Evolutionary conservation across 2,113 vertebrate species (phyloP).

Genomic region (Megatriorchis doriae): DNA sequence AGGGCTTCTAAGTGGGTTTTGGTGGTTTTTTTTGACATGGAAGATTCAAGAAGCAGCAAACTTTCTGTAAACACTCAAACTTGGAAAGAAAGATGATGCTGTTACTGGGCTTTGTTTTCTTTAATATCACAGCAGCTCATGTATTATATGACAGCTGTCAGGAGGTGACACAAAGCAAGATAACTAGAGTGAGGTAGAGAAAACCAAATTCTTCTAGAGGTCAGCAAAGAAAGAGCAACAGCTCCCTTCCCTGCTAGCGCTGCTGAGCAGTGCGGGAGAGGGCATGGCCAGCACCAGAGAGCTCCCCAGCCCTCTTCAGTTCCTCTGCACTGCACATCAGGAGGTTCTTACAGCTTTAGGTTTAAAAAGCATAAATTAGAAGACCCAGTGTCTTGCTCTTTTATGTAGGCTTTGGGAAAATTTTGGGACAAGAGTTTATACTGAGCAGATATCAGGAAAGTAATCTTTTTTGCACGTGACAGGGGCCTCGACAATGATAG

Average conservation of each 20-base stretch:
- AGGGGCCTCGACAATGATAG: neutral
- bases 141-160: neutral
- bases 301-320: neutral
- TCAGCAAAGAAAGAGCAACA: neutral
- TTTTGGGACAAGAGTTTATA: neutral
- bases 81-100: neutral
- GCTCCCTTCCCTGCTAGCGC: rapidly evolving
- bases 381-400: neutral
- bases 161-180: neutral
- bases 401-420: neutral
- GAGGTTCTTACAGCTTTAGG: neutral
- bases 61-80: neutral
- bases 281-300: neutral
- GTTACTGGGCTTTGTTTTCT: neutral
- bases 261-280: neutral
- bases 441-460: neutral
- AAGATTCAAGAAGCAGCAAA: neutral
- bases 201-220: neutral
- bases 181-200: neutral
- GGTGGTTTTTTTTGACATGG: neutral
- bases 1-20: neutral
- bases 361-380: neutral
- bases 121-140: neutral
- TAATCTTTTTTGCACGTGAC: neutral
- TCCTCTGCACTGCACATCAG: neutral